Conservation (phyloP, 2,888 invertebrate species). For the Pseudoips prasinana region DNA sequence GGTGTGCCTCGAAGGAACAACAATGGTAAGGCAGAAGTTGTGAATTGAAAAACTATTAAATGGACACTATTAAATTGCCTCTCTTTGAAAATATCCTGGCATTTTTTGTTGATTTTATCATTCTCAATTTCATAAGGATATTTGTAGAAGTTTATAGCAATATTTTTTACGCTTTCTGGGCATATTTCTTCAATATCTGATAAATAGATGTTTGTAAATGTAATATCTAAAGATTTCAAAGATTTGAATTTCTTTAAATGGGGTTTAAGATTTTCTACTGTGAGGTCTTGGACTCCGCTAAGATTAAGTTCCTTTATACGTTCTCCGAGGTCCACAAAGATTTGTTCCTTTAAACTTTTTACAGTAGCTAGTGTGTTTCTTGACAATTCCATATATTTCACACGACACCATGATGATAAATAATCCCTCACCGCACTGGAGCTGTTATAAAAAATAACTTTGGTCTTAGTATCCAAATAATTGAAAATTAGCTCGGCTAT, state of each 20-base stretch:
- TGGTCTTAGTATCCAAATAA: constrained; percentile 31
- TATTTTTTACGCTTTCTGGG: constrained; percentile 32
- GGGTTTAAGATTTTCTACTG: constrained; percentile 28
- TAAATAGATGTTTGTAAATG: constrained; percentile 43
- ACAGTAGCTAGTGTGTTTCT: constrained; percentile 34
- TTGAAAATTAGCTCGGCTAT: constrained; percentile 32
- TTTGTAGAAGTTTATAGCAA: constrained; percentile 45
- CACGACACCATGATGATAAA: constrained; percentile 36
- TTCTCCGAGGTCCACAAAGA: constrained; percentile 32
- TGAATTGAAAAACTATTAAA: constrained; percentile 41
- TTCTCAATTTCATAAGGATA: constrained; percentile 23
- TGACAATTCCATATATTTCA: constrained; percentile 34
- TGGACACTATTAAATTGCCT: constrained; percentile 37
- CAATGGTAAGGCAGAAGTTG: constrained; percentile 35
- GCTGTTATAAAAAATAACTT: constrained; percentile 33
- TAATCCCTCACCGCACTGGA: constrained; percentile 30
- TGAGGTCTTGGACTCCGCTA: constrained; percentile 40
- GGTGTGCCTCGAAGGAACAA: constrained; percentile 36
- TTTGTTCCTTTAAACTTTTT: constrained; percentile 28
- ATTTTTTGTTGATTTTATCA: constrained; percentile 26
- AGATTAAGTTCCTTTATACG: constrained; percentile 38
- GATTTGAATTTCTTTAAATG: constrained; percentile 30
- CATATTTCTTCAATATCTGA: constrained; percentile 38
- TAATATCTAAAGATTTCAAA: constrained; percentile 40
- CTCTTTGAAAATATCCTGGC: constrained; percentile 31